phyloP scores from a whole-genome alignment of 2,113 vertebrate species.

The Oceanites oceanicus region DNA sequence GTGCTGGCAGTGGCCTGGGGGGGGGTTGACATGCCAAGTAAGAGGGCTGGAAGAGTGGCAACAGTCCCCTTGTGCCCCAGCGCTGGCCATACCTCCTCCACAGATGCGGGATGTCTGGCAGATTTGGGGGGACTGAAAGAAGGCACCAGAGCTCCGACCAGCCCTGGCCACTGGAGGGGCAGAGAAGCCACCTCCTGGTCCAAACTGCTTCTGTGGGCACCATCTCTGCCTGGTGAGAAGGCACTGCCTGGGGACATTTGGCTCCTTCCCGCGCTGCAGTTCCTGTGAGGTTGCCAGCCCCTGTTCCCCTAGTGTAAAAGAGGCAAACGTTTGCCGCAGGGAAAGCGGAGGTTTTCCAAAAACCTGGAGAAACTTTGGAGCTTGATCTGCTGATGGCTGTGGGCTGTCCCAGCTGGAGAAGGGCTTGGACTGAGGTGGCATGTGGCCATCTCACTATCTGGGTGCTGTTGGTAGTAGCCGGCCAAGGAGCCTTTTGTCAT shows the following conservation, averaged over 20 bases:
- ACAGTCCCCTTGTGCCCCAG: not conserved
- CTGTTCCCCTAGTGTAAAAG: not conserved
- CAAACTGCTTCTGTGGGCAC: not conserved
- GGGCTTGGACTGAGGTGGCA: not conserved
- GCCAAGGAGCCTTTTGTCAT: not conserved
- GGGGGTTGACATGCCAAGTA: rapidly evolving
- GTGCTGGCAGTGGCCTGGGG: not conserved
- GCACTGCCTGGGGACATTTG: rapidly evolving
- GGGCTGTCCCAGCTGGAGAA: not conserved
- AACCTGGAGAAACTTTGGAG: not conserved
- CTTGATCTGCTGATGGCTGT: not conserved
- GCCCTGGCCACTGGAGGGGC: not conserved
- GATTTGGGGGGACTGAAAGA: not conserved
- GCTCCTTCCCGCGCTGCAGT: rapidly evolving
- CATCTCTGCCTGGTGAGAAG: not conserved
- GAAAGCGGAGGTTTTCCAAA: not conserved
- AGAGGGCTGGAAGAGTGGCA: not conserved
- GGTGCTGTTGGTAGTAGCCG: not conserved
- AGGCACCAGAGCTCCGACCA: not conserved
- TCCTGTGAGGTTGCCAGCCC: not conserved
- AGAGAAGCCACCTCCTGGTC: not conserved
- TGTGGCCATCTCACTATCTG: not conserved
- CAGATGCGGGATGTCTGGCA: not conserved
- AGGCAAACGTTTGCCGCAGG: not conserved
- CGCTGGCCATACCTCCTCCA: not conserved